phyloP scores from a whole-genome alignment of 2,888 invertebrate species.

The Brassicogethes aeneus region DNA sequence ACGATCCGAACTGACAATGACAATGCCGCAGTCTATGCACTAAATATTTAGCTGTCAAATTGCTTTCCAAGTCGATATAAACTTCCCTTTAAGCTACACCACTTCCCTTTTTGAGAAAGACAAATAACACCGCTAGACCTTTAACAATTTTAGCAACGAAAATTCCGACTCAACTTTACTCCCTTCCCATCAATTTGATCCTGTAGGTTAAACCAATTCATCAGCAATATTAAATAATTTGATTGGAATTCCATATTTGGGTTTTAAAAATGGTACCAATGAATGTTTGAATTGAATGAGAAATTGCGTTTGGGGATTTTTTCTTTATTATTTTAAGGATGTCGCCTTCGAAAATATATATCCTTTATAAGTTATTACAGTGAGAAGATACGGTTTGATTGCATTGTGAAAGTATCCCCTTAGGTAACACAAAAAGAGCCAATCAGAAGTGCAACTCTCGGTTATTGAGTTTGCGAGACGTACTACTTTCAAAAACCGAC shows the following conservation, averaged over 20 bases:
- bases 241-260: too few relatives aligned
- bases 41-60: conserved; percentile 17
- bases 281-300: too few relatives aligned
- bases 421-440: conserved; percentile 42
- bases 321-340: too few relatives aligned
- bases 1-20: conserved; percentile 32
- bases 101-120: conserved; percentile 3
- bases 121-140: conserved; percentile 1
- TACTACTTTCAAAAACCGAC: conserved; percentile 35
- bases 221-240: too few relatives aligned
- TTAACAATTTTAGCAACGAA: neutral
- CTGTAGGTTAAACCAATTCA: too few relatives aligned
- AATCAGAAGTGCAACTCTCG: conserved; percentile 41
- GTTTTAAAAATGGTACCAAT: too few relatives aligned
- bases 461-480: conserved; percentile 41
- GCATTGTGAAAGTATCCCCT: conserved; percentile 37
- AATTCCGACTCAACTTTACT: neutral
- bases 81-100: conserved; percentile 1
- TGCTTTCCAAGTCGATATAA: conserved; percentile 8
- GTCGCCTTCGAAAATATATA: too few relatives aligned
- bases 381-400: conserved; percentile 27
- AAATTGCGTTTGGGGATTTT: too few relatives aligned
- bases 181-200: too few relatives aligned
- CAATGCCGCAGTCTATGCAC: conserved; percentile 18
- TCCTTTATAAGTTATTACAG: neutral